These are phyloP conservation scores for Oxystoma pomonae DNA, from an alignment of 2,888 invertebrate species.

Conservation along the genomic window DNA sequence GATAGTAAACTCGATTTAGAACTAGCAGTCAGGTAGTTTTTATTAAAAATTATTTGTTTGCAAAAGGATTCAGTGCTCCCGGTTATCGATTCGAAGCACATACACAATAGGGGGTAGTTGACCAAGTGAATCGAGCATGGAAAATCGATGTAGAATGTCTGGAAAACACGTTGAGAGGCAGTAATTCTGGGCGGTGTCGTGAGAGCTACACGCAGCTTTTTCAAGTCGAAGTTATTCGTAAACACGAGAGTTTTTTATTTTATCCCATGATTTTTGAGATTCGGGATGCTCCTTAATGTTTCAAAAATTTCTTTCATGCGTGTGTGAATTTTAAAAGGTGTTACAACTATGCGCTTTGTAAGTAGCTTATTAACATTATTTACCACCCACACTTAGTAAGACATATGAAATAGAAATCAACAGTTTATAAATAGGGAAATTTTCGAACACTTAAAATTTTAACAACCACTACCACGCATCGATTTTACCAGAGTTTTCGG, in stretches of 20 bases:
- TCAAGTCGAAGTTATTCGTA: neutral
- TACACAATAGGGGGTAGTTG: constrained; percentile 30
- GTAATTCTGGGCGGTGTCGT: neutral
- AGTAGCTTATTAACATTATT: neutral
- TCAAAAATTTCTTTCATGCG: neutral
- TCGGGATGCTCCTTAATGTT: neutral
- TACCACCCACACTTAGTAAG: too few relatives aligned
- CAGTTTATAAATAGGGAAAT: too few relatives aligned
- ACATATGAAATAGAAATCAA: too few relatives aligned
- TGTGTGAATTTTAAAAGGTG: neutral
- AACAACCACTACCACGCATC: too few relatives aligned
- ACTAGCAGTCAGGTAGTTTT: too few relatives aligned
- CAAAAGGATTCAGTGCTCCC: neutral
- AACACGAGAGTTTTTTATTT: neutral
- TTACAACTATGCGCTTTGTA: neutral
- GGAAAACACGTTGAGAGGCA: neutral
- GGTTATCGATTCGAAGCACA: neutral
- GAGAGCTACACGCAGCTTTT: neutral
- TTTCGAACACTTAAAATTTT: too few relatives aligned
- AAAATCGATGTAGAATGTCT: constrained; percentile 32
- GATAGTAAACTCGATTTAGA: too few relatives aligned
- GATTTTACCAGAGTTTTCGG: too few relatives aligned
- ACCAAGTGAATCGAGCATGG: constrained; percentile 33
- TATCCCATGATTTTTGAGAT: too few relatives aligned
- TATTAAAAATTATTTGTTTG: too few relatives aligned